Evolutionary conservation across 2,113 vertebrate species (phyloP).

Genomic region (Lagopus muta): DNA sequence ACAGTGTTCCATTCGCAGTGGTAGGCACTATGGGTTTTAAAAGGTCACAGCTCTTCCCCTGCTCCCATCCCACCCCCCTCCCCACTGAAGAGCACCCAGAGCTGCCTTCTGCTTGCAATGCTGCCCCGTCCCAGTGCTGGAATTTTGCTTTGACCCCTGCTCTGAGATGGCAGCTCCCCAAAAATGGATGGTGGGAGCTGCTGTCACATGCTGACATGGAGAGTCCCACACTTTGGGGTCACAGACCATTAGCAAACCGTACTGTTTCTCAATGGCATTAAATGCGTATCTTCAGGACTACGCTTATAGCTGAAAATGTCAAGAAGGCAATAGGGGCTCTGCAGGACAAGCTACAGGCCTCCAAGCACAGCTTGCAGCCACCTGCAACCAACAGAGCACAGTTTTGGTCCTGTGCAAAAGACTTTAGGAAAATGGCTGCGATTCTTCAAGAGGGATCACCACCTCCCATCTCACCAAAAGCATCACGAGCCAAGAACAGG

Average conservation of each 20-base stretch:
- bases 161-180: slow-evolving; percentile 1
- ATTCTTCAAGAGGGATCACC: not conserved
- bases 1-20: slow-evolving; percentile 35
- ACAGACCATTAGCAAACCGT: not conserved
- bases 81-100: not conserved
- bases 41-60: slow-evolving; percentile 26
- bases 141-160: not conserved
- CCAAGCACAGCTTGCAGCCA: not conserved
- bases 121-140: not conserved
- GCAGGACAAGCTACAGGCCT: not conserved
- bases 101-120: not conserved
- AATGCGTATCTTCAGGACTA: not conserved
- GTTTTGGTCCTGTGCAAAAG: not conserved
- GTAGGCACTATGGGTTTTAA: slow-evolving; percentile 44
- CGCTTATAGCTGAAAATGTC: not conserved
- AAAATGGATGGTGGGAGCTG: not conserved
- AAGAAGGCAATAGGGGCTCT: slow-evolving; percentile 22
- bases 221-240: not conserved
- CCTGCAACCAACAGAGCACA: not conserved
- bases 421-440: not conserved
- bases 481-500: accelerated
- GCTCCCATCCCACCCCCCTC: not conserved
- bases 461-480: not conserved
- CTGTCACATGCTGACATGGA: not conserved
- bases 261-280: not conserved